phyloP scores from a whole-genome alignment of 1,140 invertebrate species.

The Rhagoletis zephyria region DNA sequence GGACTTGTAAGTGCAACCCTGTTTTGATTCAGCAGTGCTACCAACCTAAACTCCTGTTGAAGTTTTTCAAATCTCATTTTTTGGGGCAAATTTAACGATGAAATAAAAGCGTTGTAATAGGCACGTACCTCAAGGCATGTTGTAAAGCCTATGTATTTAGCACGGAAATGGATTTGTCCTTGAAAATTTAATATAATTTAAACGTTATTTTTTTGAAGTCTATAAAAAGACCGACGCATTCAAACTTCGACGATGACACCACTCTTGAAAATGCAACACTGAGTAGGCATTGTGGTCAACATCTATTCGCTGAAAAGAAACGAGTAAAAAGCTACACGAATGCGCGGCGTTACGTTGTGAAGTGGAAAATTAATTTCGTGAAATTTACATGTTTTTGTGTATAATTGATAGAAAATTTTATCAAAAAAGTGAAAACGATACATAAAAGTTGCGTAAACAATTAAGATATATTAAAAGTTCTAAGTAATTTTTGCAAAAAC shows the following conservation, averaged over 20 bases:
- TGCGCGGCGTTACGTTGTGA: constrained; percentile 56
- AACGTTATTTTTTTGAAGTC: neutral
- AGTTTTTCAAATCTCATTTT: neutral
- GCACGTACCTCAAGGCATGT: neutral
- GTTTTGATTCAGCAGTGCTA: neutral
- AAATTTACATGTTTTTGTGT: constrained; percentile 55
- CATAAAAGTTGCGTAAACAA: neutral
- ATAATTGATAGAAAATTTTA: constrained; percentile 41
- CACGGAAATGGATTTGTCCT: too few species aligned
- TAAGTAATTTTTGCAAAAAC: neutral
- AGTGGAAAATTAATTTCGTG: constrained; percentile 53
- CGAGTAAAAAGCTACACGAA: constrained; percentile 39
- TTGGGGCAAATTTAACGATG: neutral
- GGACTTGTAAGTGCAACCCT: neutral
- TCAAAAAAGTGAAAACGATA: constrained; percentile 9
- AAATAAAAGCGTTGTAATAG: neutral
- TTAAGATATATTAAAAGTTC: neutral
- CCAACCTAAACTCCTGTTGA: neutral
- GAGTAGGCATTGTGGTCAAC: neutral
- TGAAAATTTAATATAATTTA: too few species aligned
- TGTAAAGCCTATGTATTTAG: too few species aligned
- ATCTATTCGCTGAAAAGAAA: constrained; percentile 20
- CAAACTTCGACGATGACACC: neutral
- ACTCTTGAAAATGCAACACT: constrained; percentile 31
- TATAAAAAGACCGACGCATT: neutral